Percentiles rank a stretch among this genome's conserved stretches.
Evolutionary conservation across 1,140 invertebrate genomes (phyloP).

Genomic region (Aphaenogaster rudis): DNA sequence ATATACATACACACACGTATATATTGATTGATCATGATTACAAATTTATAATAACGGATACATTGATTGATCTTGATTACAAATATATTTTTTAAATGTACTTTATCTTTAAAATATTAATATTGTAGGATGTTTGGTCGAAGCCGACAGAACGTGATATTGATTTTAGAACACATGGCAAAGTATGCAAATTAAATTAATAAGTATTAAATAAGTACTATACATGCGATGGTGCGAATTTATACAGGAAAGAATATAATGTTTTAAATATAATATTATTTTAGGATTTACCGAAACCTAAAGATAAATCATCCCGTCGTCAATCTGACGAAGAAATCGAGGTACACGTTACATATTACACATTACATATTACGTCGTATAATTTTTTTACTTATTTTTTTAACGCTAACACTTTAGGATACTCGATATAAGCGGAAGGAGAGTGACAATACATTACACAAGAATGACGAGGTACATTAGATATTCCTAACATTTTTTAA

Average conservation of each 20-base stretch:
- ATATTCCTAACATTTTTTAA: not conserved
- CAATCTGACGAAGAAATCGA: conserved; percentile 24
- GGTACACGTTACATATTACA: conserved; percentile 38
- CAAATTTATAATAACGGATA: not conserved
- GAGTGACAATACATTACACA: not conserved
- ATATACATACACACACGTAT: not conserved
- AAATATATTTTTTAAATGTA: not conserved
- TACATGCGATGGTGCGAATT: not conserved
- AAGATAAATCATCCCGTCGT: not conserved
- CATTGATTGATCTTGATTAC: not conserved
- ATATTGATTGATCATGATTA: not conserved
- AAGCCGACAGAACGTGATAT: conserved; percentile 32
- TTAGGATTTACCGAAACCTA: conserved; percentile 34
- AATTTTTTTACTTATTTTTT: not conserved
- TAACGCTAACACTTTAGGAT: conserved; percentile 42
- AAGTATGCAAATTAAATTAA: conserved; percentile 40
- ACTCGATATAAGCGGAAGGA: not conserved
- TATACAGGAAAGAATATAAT: not conserved
- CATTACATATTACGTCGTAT: not conserved
- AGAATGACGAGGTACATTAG: conserved; percentile 42
- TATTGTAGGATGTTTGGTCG: conserved; percentile 60
- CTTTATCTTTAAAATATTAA: not conserved
- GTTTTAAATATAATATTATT: conserved; percentile 40
- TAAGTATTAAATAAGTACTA: conserved; percentile 16
- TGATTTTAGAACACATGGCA: conserved; percentile 2